Evolutionary conservation across 2,113 vertebrate genomes (phyloP).

Genomic region (Cephalopholis sonnerati): DNA sequence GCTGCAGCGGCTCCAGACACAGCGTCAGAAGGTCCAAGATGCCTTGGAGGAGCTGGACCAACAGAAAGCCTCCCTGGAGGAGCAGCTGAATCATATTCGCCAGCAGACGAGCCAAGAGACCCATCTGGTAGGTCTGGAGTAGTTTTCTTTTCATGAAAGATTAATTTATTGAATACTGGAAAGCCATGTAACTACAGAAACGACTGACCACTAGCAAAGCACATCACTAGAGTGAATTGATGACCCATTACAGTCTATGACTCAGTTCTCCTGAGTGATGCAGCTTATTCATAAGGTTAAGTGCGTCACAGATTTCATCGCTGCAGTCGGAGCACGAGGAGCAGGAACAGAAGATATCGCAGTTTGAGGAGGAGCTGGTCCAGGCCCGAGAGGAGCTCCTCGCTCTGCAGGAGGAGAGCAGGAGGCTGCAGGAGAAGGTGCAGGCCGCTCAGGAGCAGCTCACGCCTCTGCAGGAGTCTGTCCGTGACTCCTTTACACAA

Average conservation of each 20-base stretch:
- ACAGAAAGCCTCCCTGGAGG: slow-evolving; percentile 93
- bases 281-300: neutral
- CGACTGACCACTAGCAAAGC: neutral
- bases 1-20: slow-evolving; percentile 91
- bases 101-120: slow-evolving; percentile 93
- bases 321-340: slow-evolving; percentile 91
- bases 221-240: neutral
- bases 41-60: slow-evolving; percentile 93
- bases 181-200: neutral
- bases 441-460: slow-evolving; percentile 91
- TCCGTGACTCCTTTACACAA: slow-evolving; percentile 92
- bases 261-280: neutral
- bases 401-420: slow-evolving; percentile 93
- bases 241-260: neutral
- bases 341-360: slow-evolving; percentile 93
- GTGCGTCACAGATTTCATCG: slow-evolving; percentile 87
- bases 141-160: neutral
- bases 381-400: slow-evolving; percentile 93
- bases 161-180: neutral
- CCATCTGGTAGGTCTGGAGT: slow-evolving; percentile 85
- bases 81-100: slow-evolving; percentile 91
- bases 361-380: slow-evolving; percentile 92
- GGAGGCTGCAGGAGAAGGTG: slow-evolving; percentile 91
- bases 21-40: slow-evolving; percentile 94
- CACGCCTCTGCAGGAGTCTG: slow-evolving; percentile 91